Base-by-base conservation (phyloP, 2,888 invertebrate species). In the Drepana falcataria region DNA sequence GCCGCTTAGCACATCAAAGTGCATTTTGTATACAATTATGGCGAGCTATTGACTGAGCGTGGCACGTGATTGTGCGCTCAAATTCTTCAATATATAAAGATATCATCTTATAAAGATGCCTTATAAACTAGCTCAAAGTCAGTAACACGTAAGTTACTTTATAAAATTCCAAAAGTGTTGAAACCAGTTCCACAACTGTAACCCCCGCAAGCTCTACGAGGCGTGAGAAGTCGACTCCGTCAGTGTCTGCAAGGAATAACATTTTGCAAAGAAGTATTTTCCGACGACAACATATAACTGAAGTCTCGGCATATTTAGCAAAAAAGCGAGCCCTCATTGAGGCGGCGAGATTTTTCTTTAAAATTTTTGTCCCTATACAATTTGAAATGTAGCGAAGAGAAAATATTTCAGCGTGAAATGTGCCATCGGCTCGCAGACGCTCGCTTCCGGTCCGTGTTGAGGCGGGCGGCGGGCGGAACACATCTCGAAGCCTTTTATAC, bases 1-100 rank as follows among this genome's bases (percentile, higher is more conserved):
- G 37, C 57, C 4, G 21, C 53, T 59, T 55, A 59, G 59, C 59
- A 48, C 55, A 60, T 60, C 60, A 59, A 58, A 61, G 54, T 59
- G 63, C 64, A 60, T 60, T 60, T 58, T 56, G 54, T 54, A 21
- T 21, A 51, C 40, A 37, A 53, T 53, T 53, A 37, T 37, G 49
- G 49, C 55, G 54, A 21, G 21, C 37, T 21, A 49, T 40, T 41
- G 40, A n/a, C 7, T 51, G 40, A 51, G 40, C 33, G 35, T 6
- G 40, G 51, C 40, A 33, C 9, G 6, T 4, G 7, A 4, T n/a
- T 49, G 6, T 9, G 6, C 37, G 4, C 37, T 3, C 5, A 37
- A 37, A 48, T 37, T 35, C 49, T 37, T 35, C 35, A 35, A 49
- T 49, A 37, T 35, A n/a, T n/a, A n/a, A n/a, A n/a, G n/a, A n/a